Evolutionary conservation across 1,140 invertebrate species (phyloP), one percentile per base, ranked within the genome.

Genomic region (Dendrolimus kikuchii): DNA sequence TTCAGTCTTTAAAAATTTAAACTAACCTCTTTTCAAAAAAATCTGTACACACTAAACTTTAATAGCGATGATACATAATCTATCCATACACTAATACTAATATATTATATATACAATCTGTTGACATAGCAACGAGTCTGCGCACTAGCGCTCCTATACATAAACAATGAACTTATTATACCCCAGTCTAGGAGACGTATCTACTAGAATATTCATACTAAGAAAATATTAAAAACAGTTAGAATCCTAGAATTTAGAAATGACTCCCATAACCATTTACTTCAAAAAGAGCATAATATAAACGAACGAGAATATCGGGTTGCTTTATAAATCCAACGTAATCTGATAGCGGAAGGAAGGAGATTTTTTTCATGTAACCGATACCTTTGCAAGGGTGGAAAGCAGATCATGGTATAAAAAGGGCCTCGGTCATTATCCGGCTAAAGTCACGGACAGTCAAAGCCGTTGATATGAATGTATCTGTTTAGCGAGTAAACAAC

Each of bases 71-170:
- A 23, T 23, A 23, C 23, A 23, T 3, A 23, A 23, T 23, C 23
- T 23, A 51, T 51, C 39, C 41, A 51, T n/a, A 41, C 37, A 5
- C 43, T n/a, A 44, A 38, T 39, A 41, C 50, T 51, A 23, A 38
- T 51, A 51, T 44, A 51, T 7, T 5, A 45, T 36, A 8, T 51
- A 9, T 5, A 5, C 23, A 42, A 7, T 44, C 9, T 7, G 81
- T 81, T 85, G 76, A 80, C 78, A 82, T 78, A 74, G 62, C 56
- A 60, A 68, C 57, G 76, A 58, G 71, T 80, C 83, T 85, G 81
- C 81, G 81, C 81, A 81, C 54, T 66, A 46, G 51, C 46, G 49
- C 56, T 61, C 56, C 54, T 74, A 72, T 80, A 59, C 65, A 82
- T 81, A 80, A 77, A 77, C 71, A 82, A 81, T 80, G 74, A 71